Evolutionary conservation across 2,888 invertebrate species (phyloP).

Genomic region (Gymnoscelis rufifasciata): DNA sequence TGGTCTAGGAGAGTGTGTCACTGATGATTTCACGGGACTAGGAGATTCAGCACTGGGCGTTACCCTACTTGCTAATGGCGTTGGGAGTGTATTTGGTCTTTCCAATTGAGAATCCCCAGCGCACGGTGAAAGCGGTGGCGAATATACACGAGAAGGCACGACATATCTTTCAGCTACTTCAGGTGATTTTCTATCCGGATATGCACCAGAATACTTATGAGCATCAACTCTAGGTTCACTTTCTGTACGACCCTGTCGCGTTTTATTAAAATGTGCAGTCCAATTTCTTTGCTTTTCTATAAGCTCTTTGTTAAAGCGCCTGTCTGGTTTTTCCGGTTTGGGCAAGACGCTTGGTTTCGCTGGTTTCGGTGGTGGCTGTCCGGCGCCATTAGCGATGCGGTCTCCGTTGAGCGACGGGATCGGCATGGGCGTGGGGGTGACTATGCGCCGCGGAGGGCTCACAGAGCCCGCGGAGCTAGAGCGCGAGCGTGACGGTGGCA

Average conservation of each 20-base stretch:
- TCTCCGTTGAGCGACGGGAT: constrained; percentile 60
- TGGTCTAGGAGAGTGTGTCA: constrained; percentile 52
- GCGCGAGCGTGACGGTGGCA: constrained; percentile 79
- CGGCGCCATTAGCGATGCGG: constrained; percentile 66
- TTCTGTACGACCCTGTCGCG: constrained; percentile 76
- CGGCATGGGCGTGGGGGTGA: constrained; percentile 72
- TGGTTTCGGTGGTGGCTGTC: constrained; percentile 69
- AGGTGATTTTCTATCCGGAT: constrained; percentile 63
- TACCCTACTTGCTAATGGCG: constrained; percentile 58
- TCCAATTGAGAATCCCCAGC: constrained; percentile 78
- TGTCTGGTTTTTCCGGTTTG: constrained; percentile 90
- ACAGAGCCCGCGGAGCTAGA: constrained; percentile 84
- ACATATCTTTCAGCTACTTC: constrained; percentile 59
- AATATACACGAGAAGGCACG: constrained; percentile 69
- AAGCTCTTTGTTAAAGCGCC: constrained; percentile 89
- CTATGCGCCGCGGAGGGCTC: constrained; percentile 76
- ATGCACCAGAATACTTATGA: constrained; percentile 52
- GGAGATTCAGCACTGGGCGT: constrained; percentile 59
- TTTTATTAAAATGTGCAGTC: constrained; percentile 93
- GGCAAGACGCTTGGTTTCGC: constrained; percentile 79
- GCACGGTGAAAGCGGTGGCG: constrained; percentile 77
- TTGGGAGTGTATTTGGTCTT: constrained; percentile 64
- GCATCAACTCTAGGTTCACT: constrained; percentile 55
- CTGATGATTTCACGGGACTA: constrained; percentile 66
- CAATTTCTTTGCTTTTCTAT: constrained; percentile 95